These are phyloP conservation scores for Acanthiza pusilla DNA, from an alignment of 2,797 vertebrate species.

Conservation along the genomic window DNA sequence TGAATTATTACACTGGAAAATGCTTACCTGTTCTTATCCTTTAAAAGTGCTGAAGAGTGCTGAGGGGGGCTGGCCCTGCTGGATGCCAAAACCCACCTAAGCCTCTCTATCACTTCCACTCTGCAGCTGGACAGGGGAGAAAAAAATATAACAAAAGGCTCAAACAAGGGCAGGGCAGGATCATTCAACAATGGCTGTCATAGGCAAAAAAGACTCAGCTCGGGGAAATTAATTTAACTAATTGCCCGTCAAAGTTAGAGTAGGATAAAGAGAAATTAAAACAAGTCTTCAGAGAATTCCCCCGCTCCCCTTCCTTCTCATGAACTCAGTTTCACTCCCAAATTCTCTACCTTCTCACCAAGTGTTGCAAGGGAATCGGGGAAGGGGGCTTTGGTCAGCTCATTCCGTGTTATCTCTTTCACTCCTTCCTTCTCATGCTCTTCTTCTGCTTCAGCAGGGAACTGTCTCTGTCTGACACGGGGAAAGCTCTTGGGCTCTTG, in stretches of 20 bases:
- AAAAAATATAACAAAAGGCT: not conserved
- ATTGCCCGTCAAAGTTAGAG: not conserved
- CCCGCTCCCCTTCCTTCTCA: fast-evolving
- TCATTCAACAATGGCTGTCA: not conserved
- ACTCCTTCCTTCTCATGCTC: not conserved
- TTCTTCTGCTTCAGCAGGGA: not conserved
- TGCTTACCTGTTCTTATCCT: not conserved
- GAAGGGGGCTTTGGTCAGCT: not conserved
- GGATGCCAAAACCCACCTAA: not conserved
- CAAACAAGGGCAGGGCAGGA: not conserved
- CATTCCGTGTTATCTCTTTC: fast-evolving
- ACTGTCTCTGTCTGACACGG: fast-evolving
- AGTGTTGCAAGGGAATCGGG: fast-evolving
- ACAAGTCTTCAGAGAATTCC: not conserved
- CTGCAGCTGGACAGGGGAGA: not conserved
- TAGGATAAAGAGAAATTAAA: not conserved
- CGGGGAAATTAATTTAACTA: not conserved
- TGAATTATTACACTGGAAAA: not conserved
- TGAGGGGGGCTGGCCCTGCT: not conserved
- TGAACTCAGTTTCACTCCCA: not conserved
- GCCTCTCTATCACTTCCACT: not conserved
- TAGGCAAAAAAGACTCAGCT: not conserved
- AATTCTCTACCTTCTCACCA: not conserved
- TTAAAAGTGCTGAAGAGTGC: not conserved
- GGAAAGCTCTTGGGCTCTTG: not conserved